These are phyloP conservation scores for Ips nitidus DNA, from an alignment of 1,140 invertebrate genomes.

Conservation along the genomic window DNA sequence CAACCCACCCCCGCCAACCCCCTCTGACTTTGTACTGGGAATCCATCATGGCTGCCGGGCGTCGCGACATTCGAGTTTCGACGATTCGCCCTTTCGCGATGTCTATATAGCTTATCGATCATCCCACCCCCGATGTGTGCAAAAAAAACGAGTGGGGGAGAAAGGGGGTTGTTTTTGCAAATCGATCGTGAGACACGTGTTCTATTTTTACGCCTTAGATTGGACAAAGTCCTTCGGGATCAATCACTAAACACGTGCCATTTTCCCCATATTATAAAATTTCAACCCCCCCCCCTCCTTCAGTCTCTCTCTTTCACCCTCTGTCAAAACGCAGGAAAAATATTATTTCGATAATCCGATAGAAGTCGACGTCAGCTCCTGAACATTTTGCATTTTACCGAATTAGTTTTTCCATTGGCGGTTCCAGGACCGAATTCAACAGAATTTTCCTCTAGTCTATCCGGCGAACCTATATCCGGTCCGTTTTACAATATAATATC, in stretches of 20 bases:
- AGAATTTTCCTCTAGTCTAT: neutral
- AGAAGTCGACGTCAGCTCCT: conserved; percentile 19
- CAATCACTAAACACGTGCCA: too few relatives aligned
- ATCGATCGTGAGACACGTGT: too few relatives aligned
- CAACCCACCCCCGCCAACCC: too few relatives aligned
- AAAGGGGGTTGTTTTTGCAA: neutral
- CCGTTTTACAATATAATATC: too few relatives aligned
- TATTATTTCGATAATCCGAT: conserved; percentile 29
- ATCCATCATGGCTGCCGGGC: conserved; percentile 21
- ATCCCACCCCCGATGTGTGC: conserved; percentile 20
- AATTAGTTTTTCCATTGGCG: conserved; percentile 14
- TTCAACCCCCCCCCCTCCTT: neutral
- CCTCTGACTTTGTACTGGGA: neutral
- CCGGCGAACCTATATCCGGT: too few relatives aligned
- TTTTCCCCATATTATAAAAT: neutral
- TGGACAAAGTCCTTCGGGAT: too few relatives aligned
- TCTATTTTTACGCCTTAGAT: too few relatives aligned
- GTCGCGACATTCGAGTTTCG: conserved; percentile 9
- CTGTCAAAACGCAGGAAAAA: conserved; percentile 22
- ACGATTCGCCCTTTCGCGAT: conserved; percentile 14
- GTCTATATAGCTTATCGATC: conserved; percentile 26
- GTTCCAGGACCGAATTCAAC: conserved; percentile 1
- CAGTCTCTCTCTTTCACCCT: neutral
- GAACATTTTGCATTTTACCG: conserved; percentile 17
- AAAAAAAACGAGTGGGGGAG: conserved; percentile 8